Conservation (phyloP, 2,797 vertebrate species). For the Trichosurus vulpecula region DNA sequence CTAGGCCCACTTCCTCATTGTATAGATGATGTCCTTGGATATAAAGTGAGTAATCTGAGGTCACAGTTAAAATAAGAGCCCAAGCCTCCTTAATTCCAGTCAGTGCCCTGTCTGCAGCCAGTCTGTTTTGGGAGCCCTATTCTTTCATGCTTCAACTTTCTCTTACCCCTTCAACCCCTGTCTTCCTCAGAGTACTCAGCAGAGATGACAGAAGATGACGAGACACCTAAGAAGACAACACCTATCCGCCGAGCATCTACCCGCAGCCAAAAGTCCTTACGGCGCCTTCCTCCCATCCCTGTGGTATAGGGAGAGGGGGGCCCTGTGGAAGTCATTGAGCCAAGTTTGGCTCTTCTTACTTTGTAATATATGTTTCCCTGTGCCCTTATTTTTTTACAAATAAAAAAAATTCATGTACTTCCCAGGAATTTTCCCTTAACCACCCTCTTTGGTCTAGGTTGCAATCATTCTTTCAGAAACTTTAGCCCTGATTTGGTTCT, state of each 20-base stretch:
- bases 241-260: slow-evolving; percentile 91
- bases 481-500: slow-evolving; percentile 6
- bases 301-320: slow-evolving; percentile 27
- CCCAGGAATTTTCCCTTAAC: not conserved
- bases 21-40: not conserved
- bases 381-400: slow-evolving; percentile 60
- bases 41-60: not conserved
- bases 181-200: slow-evolving; percentile 82
- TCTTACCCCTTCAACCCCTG: not conserved
- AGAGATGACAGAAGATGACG: slow-evolving; percentile 91
- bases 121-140: not conserved
- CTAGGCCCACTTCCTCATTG: not conserved
- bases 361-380: not conserved
- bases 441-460: not conserved
- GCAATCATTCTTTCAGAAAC: slow-evolving; percentile 44
- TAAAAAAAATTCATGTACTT: slow-evolving; percentile 50
- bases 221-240: slow-evolving; percentile 94
- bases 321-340: not conserved
- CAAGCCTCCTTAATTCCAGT: not conserved
- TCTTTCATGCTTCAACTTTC: slow-evolving; percentile 58
- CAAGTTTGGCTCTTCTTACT: not conserved
- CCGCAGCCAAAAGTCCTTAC: slow-evolving; percentile 80
- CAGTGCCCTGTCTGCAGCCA: not conserved
- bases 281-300: not conserved
- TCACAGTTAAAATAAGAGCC: not conserved